Evolutionary conservation across 2,113 vertebrate genomes (phyloP).

Genomic region (Dendrocopos noguchii): DNA sequence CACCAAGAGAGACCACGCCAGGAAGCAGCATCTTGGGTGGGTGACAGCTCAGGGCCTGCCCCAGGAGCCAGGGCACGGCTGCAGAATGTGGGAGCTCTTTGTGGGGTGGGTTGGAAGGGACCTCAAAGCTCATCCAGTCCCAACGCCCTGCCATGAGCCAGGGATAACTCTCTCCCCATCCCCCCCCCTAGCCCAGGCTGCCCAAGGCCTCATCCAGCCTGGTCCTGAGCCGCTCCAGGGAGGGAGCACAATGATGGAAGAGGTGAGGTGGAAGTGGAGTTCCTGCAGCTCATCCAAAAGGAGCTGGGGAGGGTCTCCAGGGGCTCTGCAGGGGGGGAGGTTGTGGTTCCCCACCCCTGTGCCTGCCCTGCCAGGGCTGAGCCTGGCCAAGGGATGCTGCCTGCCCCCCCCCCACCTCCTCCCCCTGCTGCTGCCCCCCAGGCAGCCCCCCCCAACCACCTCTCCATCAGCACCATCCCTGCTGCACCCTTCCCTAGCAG

Average conservation of each 20-base stretch:
- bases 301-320: background rate
- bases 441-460: background rate
- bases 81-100: rapidly evolving
- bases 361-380: too few relatives aligned
- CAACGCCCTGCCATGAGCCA: too few relatives aligned
- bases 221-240: too few relatives aligned
- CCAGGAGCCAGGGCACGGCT: rapidly evolving
- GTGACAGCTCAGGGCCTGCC: rapidly evolving
- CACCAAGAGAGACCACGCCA: rapidly evolving
- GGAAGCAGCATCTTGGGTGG: rapidly evolving
- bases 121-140: too few relatives aligned
- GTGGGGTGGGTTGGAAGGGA: background rate
- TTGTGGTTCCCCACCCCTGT: rapidly evolving
- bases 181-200: too few relatives aligned
- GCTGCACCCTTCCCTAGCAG: too few relatives aligned
- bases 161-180: too few relatives aligned
- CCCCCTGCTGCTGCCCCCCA: too few relatives aligned
- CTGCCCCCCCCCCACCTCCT: background rate
- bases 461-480: too few relatives aligned
- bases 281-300: rapidly evolving
- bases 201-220: too few relatives aligned
- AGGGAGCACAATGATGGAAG: too few relatives aligned
- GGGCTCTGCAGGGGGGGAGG: rapidly evolving
- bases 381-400: background rate
- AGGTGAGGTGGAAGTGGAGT: background rate